Evolutionary conservation across 2,888 invertebrate genomes (phyloP), one percentile per base, ranked within the genome.

Genomic region (Drosophila mettleri): DNA sequence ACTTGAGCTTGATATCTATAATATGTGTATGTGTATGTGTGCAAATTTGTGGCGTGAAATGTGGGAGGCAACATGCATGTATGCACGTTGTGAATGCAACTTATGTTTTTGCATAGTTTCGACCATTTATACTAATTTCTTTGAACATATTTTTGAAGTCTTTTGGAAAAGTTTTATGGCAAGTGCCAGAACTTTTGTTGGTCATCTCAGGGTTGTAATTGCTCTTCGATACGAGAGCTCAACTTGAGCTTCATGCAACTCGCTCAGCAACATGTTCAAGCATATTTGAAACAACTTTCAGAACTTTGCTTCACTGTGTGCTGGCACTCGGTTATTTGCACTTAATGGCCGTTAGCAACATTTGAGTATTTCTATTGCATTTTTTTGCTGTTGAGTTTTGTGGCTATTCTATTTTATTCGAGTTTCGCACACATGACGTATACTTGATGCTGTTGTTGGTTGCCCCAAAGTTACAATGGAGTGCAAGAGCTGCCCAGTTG

Each of bases 271-370:
- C 58, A 62, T 61, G 60, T 63, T 65, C 16, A 72, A 62, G 57
- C 49, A 45, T 69, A 60, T 77, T 77, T 74, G 63, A 41, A 67
- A 63, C 59, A 70, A 70, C 53, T 77, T 78, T 65, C 14, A 45
- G 60, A 68, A 76, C 67, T 76, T 12, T 57, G 63, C 46, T 61
- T 54, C 48, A 29, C 43, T 22, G 34, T 49, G 49, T 16, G 46
- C 43, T 46, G 12, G 46, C 27, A 20, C 41, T 71, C 57, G 48
- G 66, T 77, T 52, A 58, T 71, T 76, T 70, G 49, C 67, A 70
- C 77, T 78, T 74, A 78, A 70, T 74, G 79, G 70, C 79, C 68
- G 67, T 70, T 77, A 65, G 77, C 70, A 77, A 67, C 62, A 70
- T 78, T 74, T 74, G 54, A 60, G 58, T 62, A 57, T 65, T 51